Percentiles rank a stretch among this genome's conserved stretches.
Evolutionary conservation across 2,113 vertebrate genomes (phyloP).

Genomic region (Tonatia bakeri): DNA sequence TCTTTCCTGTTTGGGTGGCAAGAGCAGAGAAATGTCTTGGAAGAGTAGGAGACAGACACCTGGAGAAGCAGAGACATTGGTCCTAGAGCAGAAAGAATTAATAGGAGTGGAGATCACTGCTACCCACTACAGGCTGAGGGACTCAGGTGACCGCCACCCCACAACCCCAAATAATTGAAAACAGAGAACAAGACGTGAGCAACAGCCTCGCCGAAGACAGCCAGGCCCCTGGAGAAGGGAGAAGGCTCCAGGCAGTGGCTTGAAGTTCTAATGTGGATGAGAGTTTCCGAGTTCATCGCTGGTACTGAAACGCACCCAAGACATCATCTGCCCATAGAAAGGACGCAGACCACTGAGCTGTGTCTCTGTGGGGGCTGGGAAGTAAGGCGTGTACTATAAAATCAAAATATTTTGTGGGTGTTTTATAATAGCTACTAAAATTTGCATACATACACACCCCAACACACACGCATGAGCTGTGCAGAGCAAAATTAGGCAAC

Average conservation of each 20-base stretch:
- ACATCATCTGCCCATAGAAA: not conserved
- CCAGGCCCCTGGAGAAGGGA: not conserved
- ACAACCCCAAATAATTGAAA: not conserved
- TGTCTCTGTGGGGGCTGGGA: too few species aligned
- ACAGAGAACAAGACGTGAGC: not conserved
- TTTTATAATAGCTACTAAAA: not conserved
- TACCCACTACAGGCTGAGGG: not conserved
- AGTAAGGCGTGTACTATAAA: not conserved
- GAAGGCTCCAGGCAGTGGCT: not conserved
- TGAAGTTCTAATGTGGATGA: not conserved
- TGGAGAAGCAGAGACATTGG: not conserved
- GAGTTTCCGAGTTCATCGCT: not conserved
- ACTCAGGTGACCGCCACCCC: not conserved
- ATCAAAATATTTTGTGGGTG: not conserved
- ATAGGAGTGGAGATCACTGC: not conserved
- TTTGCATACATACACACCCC: not conserved
- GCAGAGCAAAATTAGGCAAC: not conserved
- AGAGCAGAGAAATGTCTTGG: not conserved
- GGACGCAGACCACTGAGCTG: not conserved
- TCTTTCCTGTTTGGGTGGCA: not conserved
- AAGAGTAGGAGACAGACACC: not conserved
- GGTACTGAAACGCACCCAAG: not conserved
- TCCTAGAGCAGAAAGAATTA: not conserved
- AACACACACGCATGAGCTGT: not conserved
- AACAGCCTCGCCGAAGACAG: not conserved